Evolutionary conservation across 2,888 invertebrate species (phyloP).

Genomic region (Sphaerophoria rueppellii): DNA sequence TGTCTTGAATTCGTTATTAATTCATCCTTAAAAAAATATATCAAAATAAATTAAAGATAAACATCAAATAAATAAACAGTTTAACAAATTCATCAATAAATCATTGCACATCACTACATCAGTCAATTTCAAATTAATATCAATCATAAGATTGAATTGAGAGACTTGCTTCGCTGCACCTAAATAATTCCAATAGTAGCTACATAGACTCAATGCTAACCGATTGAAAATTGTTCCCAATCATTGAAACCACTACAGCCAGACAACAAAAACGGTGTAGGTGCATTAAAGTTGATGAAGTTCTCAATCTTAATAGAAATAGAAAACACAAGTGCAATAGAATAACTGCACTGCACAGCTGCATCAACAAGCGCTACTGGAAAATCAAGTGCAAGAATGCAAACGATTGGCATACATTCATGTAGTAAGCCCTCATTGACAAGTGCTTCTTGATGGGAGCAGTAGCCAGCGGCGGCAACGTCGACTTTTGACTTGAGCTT

Average conservation of each 20-base stretch:
- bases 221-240: conserved; percentile 57
- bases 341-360: neutral
- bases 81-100: too few relatives aligned
- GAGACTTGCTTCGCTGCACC: neutral
- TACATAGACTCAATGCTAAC: conserved; percentile 54
- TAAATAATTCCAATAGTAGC: neutral
- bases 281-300: too few relatives aligned
- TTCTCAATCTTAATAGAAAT: too few relatives aligned
- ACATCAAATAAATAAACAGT: too few relatives aligned
- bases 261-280: too few relatives aligned
- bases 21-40: too few relatives aligned
- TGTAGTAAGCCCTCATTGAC: conserved; percentile 11
- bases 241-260: neutral
- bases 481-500: conserved; percentile 39
- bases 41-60: too few relatives aligned
- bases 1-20: too few relatives aligned
- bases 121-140: too few relatives aligned
- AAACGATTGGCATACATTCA: neutral
- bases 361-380: neutral
- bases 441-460: conserved; percentile 40
- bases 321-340: too few relatives aligned
- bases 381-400: conserved; percentile 43
- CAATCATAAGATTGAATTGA: too few relatives aligned
- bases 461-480: neutral
- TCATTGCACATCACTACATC: too few relatives aligned